Evolutionary conservation across 1,140 invertebrate genomes (phyloP), one percentile per base, ranked within the genome.

Genomic region (Carcinoscorpius rotundicauda): DNA sequence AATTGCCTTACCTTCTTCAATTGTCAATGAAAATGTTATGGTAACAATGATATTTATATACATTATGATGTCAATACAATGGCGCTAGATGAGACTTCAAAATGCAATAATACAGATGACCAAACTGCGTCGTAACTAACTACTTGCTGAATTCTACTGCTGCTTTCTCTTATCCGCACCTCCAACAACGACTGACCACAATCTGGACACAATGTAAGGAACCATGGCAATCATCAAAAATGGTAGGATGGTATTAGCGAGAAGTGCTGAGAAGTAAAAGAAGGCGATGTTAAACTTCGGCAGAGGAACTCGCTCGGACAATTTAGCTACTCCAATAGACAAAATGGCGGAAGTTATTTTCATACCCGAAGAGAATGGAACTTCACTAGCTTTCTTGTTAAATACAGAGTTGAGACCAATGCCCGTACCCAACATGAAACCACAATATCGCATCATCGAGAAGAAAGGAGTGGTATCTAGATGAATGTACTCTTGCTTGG

Each of bases 391-490:
- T 3, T 50, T 8, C 49, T 56, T 61, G 58, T 58, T 67, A 29
- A 59, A 57, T 6, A 48, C 29, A 52, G 74, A 76, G 49, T 72
- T 71, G 5, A 76, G 62, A 11, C 72, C 75, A 10, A 78, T 63
- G 4, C 77, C 78, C 56, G 78, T 72, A 4, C 79, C 79, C 52
- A 81, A 69, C 50, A 74, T 73, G 58, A 76, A 75, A 49, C 78
- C 80, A 64, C 72, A 72, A 67, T 76, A 79, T 8, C 79, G 71
- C 5, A 81, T 77, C 57, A 85, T 72, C 0, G 80, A 77, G 71
- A 78, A 84, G 69, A 83, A 74, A 3, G 83, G 81, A 0, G 82
- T 82, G 3, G 83, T 84, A 29, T 80, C 77, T 9, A 84, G 76
- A 68, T 81, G 81, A 49, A 86, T 79, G 66, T 78, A 77, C 11